These are phyloP conservation scores for Cichlasoma orientale DNA, from an alignment of 2,797 vertebrate species.

Conservation along the genomic window DNA sequence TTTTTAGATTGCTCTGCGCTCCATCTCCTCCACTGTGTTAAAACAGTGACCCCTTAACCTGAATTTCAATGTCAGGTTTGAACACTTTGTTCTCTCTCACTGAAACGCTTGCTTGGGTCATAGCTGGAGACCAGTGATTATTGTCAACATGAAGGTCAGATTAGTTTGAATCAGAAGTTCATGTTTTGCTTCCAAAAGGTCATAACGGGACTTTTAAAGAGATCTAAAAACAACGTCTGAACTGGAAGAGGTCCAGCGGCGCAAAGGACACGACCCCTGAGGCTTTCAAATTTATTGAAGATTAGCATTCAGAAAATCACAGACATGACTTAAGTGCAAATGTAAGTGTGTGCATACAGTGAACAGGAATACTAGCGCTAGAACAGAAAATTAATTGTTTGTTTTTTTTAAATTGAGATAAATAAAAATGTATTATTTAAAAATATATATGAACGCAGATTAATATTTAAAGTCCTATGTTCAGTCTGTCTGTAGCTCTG, in stretches of 20 bases:
- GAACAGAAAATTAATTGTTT: neutral
- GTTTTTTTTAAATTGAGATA: neutral
- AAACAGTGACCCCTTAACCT: neutral
- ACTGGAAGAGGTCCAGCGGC: neutral
- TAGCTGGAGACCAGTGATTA: too few relatives aligned
- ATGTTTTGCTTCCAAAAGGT: neutral
- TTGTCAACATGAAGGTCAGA: too few relatives aligned
- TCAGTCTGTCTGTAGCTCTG: neutral
- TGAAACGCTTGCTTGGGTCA: too few relatives aligned
- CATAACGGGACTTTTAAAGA: neutral
- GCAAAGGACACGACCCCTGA: neutral
- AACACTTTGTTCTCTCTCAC: neutral
- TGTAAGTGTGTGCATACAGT: accelerated
- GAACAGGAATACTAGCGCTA: neutral
- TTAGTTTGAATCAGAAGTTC: neutral
- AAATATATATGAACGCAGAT: neutral
- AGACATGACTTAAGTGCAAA: neutral
- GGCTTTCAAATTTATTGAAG: neutral
- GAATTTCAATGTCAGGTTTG: neutral
- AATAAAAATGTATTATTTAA: neutral
- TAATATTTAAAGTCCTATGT: neutral
- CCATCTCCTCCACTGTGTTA: neutral
- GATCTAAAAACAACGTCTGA: neutral
- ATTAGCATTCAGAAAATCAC: neutral
- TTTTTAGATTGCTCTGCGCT: neutral